Base-by-base conservation (phyloP, 2,888 invertebrate species). In the Chloroclysta siterata region DNA sequence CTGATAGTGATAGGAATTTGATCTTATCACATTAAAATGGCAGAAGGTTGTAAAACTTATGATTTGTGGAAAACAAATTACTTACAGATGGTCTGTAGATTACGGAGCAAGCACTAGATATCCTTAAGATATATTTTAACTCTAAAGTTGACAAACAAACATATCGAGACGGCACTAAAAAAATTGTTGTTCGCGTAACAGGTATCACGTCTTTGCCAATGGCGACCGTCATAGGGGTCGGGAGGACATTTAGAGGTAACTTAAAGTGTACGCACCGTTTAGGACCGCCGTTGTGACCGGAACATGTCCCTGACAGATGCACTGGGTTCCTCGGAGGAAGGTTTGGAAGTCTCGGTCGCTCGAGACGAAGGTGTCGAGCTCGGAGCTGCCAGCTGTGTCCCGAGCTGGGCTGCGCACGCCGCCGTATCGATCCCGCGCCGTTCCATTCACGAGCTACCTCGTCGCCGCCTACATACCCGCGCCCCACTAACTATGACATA, bases 361-460 rank as follows among this genome's bases (percentile, higher is more conserved):
- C 54, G 44, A 74, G 72, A 74, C 78, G 76, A 74, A 71, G 80
- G 73, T 76, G 70, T 78, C 78, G 83, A 77, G 77, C 79, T 84
- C 81, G 79, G 80, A 76, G 55, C 60, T 74, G 79, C 83, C 90
- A 90, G 90, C 92, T 90, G 90, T 82, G 79, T 76, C 71, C 73
- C 72, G 70, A 68, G 69, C 85, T 85, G 77, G 81, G 85, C 80
- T 91, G 92, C 92, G 92, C 91, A 88, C 82, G 86, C 79, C 74
- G 41, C 82, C 77, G 55, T 87, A 93, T 92, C 92, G 92, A 92
- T 91, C 89, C 83, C 65, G 67, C 72, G 72, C 72, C 76, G 79
- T 79, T 84, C 88, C 89, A 90, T 91, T 91, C 92, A 92, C 87
- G 83, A 76, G 82, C 81, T 80, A 78, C 83, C 83, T 81, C 82